Conservation (phyloP, 2,888 invertebrate genomes). For the Phortica okadai region DNA sequence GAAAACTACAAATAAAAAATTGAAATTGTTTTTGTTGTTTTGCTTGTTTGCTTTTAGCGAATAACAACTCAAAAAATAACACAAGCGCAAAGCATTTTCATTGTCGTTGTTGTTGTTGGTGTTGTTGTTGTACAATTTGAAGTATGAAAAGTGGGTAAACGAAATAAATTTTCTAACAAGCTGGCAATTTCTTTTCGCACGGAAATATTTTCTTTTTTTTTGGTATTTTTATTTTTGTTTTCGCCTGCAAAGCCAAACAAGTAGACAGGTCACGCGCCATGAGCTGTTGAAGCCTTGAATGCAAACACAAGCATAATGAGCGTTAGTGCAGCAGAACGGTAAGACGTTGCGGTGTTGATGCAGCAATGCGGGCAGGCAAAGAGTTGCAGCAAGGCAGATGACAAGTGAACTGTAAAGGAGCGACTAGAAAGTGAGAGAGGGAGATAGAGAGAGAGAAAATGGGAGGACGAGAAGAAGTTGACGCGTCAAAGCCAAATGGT, state of each 20-base stretch:
- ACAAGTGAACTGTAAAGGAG: not conserved
- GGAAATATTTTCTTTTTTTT: not conserved
- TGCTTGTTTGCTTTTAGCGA: not conserved
- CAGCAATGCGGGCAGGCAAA: not conserved
- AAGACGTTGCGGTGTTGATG: too few species aligned
- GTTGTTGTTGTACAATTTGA: not conserved
- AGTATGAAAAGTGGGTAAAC: not conserved
- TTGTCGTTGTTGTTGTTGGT: not conserved
- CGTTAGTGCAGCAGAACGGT: not conserved
- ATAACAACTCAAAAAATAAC: too few species aligned
- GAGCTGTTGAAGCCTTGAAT: conserved; percentile 26
- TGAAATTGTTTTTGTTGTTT: conserved; percentile 35
- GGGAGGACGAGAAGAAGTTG: not conserved
- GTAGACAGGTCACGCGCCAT: conserved; percentile 32
- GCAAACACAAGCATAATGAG: conserved; percentile 19
- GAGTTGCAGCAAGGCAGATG: not conserved
- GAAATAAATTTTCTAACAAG: not conserved
- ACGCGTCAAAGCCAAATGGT: conserved; percentile 16
- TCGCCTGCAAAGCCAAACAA: not conserved
- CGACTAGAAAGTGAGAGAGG: not conserved
- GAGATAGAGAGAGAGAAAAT: conserved; percentile 14
- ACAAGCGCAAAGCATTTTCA: not conserved
- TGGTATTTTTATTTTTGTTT: not conserved
- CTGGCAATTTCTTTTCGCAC: not conserved
- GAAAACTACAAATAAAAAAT: too few species aligned